phyloP scores from a whole-genome alignment of 2,113 vertebrate genomes.

The Orcinus orca region DNA sequence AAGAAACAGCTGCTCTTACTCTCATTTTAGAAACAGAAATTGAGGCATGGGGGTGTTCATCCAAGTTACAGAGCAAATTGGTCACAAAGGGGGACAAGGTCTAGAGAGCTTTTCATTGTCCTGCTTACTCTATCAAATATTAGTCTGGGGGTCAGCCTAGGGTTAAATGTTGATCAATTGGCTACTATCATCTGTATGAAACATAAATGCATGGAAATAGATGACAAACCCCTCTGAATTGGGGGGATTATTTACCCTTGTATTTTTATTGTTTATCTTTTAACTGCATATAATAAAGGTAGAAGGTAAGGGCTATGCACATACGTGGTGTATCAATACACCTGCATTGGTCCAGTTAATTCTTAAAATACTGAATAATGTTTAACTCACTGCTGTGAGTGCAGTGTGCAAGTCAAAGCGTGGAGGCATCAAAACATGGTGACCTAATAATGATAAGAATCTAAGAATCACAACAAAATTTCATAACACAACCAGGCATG shows the following conservation, averaged over 20 bases:
- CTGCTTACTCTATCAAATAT: background rate
- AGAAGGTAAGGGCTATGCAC: background rate
- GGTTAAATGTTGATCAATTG: background rate
- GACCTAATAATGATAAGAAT: constrained; percentile 13
- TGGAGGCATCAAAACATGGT: background rate
- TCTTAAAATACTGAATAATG: constrained; percentile 39
- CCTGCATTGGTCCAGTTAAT: background rate
- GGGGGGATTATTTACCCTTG: background rate
- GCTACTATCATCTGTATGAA: background rate
- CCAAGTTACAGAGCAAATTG: background rate
- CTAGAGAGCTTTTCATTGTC: background rate
- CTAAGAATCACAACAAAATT: background rate
- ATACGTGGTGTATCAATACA: background rate
- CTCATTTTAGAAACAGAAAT: constrained; percentile 22
- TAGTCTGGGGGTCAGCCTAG: background rate
- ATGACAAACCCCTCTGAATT: background rate
- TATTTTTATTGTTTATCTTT: background rate
- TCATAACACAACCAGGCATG: background rate
- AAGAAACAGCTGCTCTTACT: background rate
- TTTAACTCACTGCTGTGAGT: background rate
- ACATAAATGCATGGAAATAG: background rate
- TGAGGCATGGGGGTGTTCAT: background rate
- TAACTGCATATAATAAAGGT: background rate
- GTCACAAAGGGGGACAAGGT: background rate
- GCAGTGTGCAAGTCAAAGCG: background rate